Evolutionary conservation across 64 coral and sea anemone genomes (phyloP), one percentile per base, ranked within the genome.

Genomic region (Pocillopora damicornis): DNA sequence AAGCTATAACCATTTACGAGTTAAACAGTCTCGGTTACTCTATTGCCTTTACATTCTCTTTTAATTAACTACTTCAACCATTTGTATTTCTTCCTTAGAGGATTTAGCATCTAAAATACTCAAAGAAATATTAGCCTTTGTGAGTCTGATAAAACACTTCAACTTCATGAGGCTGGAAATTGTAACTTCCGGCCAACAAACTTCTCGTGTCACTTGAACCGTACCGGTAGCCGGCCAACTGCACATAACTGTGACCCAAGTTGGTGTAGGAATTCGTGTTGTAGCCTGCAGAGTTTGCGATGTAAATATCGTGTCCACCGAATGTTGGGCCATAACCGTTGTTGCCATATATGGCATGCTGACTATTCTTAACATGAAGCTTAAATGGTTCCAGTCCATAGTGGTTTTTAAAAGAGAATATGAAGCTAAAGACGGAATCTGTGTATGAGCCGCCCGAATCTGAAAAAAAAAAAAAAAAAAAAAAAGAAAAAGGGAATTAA

Each of bases 371-470:
- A 0, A 91, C 73, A 51, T 86, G 84, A 38, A 79, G 15, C 22
- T 91, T 91, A 22, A 91, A 91, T 0, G 89, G 81, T 13, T 73
- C 45, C 7, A 91, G 9, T 56, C 75, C 63, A 81, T 91, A 71
- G 35, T 86, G 71, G 69, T 91, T 91, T 73, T 75, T 76, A 71
- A 86, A 91, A 15, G 89, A 91, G 59, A 91, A 91, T 18, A 91
- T 84, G 35, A 91, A 91, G 17, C 68, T 45, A 36, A 86, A 61
- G 74, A 58, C 16, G 36, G 80, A 61, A 12, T 86, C 34, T 35
- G 30, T 37, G 58, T 91, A 91, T 5, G 89, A 91, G 12, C 89
- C 89, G 1, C 89, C 81, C 22, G 89, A 91, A 86, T 91, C 89
- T 91, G 35, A 38, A 86, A 37, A 12, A 34, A 51, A 87, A 14